Base-by-base conservation (phyloP, 2,888 invertebrate genomes). In the Anorthoa munda region DNA sequence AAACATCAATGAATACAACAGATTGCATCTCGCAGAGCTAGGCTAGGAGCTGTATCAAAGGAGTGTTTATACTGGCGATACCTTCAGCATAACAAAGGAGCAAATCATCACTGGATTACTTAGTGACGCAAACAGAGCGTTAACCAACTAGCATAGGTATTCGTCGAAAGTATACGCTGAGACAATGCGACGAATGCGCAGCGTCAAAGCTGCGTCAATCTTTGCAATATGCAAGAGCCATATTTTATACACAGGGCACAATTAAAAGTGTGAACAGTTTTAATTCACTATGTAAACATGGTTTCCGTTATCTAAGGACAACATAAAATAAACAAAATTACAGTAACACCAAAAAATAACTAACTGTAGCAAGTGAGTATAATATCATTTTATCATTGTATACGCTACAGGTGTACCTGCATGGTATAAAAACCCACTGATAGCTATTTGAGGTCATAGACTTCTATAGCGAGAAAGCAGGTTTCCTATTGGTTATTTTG, bases 361-460 rank as follows among this genome's bases (percentile, higher is more conserved):
- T 45, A 58, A 53, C 12, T 39, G n/a, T 11, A 56, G 31, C 18
- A 18, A 75, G 17, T 51, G 18, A 56, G 12, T 56, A 23, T 70
- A 23, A 46, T 63, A 66, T 12, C n/a, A 61, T 26, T 64, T 17
- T 56, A 73, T 79, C 59, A 65, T 50, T 23, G 45, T 31, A 59
- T 59, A 65, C 45, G 39, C 53, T 74, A 71, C 68, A 56, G 31
- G 45, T 50, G 46, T 66, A 74, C 58, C 68, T 79, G 61, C 66
- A 72, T 69, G 53, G 18, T 50, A 63, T 31, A 71, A 68, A 79
- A 75, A 72, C 21, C 55, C 31, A 76, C 60, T 69, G 78, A 72
- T 72, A 85, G 53, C 56, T 31, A 71, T 78, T 81, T 71, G 75
- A 81, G 84, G 77, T 86, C 86, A 77, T 69, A 83, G 74, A 86